Base-by-base conservation (phyloP, 2,113 vertebrate genomes). In the Geothlypis trichas region DNA sequence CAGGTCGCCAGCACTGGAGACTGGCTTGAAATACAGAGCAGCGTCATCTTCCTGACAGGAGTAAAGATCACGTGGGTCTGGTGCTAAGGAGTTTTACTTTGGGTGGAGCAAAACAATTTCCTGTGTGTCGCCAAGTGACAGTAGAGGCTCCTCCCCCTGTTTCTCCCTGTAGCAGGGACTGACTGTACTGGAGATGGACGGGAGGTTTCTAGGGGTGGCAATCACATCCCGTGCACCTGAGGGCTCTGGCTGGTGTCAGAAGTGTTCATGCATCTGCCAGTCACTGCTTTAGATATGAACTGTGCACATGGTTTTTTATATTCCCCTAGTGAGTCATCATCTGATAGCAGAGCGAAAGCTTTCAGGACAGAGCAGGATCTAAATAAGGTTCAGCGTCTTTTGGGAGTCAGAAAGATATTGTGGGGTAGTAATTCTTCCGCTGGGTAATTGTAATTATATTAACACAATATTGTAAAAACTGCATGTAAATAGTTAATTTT, bases 161-260 rank as follows among this genome's bases (percentile, higher is more conserved):
- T 1, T 0, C 39, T 90, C 28, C 33, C 14, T 59, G 1, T 47
- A n/a, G 49, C 39, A 67, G 55, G 37, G 28, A 42, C 15, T 62
- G 26, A 24, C 24, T 80, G 0, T 28, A 9, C 46, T 68, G 58
- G 57, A 54, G 35, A 5, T 5, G 1, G n/a, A 26, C 9, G 9
- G 77, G 39, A 71, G 49, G 81, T 63, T 81, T 81, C 65, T 63
- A 9, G 41, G 61, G 21, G 9, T 39, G 52, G 13, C 21, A 28
- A 5, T 61, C 8, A 8, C 51, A 37, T 20, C 61, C 42, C 5
- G 5, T 46, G 33, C 72, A 35, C 44, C n/a, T 0, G 0, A 55
- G 5, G 33, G 27, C 19, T 13, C 42, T 82, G 73, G 35, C 39
- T 63, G 47, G 7, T 41, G 13, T 67, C 49, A 35, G 69, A 41